Evolutionary conservation across 2,888 invertebrate species (phyloP), one percentile per base, ranked within the genome.

Genomic region (Oligia strigilis): DNA sequence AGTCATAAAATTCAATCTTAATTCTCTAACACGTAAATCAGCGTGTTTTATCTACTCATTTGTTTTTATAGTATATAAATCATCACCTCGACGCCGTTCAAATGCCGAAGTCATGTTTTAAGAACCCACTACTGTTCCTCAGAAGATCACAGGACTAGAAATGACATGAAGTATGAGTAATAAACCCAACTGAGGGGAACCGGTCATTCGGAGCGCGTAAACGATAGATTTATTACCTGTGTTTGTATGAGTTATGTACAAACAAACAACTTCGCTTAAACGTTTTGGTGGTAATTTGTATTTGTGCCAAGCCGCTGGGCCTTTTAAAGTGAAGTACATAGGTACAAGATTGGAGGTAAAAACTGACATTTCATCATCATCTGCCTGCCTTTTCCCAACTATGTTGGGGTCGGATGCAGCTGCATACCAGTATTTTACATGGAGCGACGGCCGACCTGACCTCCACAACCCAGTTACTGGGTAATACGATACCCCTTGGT

Each of bases 141-240:
- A 40, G 4, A 67, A 71, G 78, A 75, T 66, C 72, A 72, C n/a
- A 65, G 73, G 13, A 65, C 6, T n/a, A 40, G 40, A 72, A 58
- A 17, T 62, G 36, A 40, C 62, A 67, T 72, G 58, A 82, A 23
- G 29, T n/a, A 71, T 75, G 87, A 71, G 71, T 60, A 49, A 40
- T 73, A 78, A 78, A 67, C 64, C 23, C 29, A 86, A 76, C 58
- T 73, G 83, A 46, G 72, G 29, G 62, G 75, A 86, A 86, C 83
- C n/a, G 62, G 62, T 65, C 69, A 66, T 76, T 60, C 46, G 46
- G 55, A 73, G 43, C 29, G 69, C 62, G 72, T 86, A 75, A 77
- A 82, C 78, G 62, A 75, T 86, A 17, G 75, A 84, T 86, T 84
- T 86, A 86, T 58, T 60, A 40, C 23, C 23, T n/a, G 29, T 55